Conservation (phyloP, 2,797 vertebrate species). For the Micrastur ruficollis region DNA sequence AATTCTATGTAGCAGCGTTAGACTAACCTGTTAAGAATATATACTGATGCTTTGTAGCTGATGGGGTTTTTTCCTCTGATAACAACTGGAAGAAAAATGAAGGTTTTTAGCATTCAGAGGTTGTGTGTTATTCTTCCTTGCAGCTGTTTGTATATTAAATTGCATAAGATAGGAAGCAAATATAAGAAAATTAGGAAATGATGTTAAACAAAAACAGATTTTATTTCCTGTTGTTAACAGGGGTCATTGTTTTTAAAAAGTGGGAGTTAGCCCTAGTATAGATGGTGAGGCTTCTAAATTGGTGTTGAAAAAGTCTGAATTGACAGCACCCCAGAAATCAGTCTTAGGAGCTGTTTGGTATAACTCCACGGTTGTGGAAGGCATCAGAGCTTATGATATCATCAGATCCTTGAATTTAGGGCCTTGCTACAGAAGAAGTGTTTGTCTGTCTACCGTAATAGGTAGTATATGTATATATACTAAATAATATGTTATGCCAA, state of each 20-base stretch:
- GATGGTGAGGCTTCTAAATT: background rate
- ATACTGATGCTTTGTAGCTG: background rate
- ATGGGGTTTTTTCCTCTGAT: background rate
- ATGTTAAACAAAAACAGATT: background rate
- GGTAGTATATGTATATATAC: background rate
- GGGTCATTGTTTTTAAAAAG: background rate
- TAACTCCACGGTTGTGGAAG: background rate
- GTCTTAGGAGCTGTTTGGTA: background rate
- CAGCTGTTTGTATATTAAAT: background rate
- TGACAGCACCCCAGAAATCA: background rate
- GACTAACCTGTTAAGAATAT: background rate
- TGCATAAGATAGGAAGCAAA: background rate
- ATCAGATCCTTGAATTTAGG: background rate
- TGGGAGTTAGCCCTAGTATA: background rate
- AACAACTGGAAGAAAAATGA: background rate
- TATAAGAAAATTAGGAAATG: background rate
- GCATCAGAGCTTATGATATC: background rate
- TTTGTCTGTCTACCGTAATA: background rate
- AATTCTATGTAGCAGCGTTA: background rate
- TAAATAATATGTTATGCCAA: background rate
- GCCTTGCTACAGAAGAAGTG: background rate
- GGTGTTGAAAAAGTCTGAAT: background rate
- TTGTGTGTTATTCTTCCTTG: background rate
- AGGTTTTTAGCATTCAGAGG: background rate
- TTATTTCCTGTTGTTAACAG: background rate